Base-by-base conservation (phyloP, 2,113 vertebrate genomes). In the Callipepla squamata region DNA sequence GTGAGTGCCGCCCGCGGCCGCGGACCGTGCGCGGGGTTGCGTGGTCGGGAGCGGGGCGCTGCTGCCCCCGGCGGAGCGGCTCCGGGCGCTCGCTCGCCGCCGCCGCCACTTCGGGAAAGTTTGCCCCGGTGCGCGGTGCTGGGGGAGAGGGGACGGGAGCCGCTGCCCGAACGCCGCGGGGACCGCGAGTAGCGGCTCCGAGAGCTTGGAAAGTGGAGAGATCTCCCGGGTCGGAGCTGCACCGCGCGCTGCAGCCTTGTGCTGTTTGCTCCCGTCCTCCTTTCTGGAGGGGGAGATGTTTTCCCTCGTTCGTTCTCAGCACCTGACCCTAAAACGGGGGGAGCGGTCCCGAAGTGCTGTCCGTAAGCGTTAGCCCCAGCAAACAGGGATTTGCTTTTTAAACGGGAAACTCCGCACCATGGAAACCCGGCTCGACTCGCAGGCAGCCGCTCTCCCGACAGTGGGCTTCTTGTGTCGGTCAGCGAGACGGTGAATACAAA, bases 1-100 rank as follows among this genome's bases (percentile, higher is more conserved):
- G 99, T 99, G 96, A 99, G 98, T 98, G 96, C 94, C 87, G 74
- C 23, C 68, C 77, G 51, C 19, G n/a, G 59, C 36, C 18, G 6
- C 53, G 28, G 28, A 8, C 53, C 15, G 53, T 30, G 84, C 12
- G 66, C 40, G 50, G 44, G 44, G 34, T 7, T 7, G 65, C 40
- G 23, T n/a, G 66, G 67, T 50, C 15, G 58, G 58, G 34, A 36
- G 34, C 58, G 21, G 19, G 13, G 50, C 22, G 13, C 34, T 9
- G 53, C 28, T 16, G 59, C 34, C 34, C 59, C 28, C 28, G 53
- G 53, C 53, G 53, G 53, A 55, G 53, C 53, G 53, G 53, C 28
- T 55, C 28, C 53, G 28, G 28, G 53, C 53, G 15, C 6, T 57
- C 53, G 28, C 28, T 57, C 16, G 16, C 53, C 30, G 53, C 53